These are phyloP conservation scores for Gymnopithys bicolor DNA, from an alignment of 2,797 vertebrate genomes.

Conservation along the genomic window DNA sequence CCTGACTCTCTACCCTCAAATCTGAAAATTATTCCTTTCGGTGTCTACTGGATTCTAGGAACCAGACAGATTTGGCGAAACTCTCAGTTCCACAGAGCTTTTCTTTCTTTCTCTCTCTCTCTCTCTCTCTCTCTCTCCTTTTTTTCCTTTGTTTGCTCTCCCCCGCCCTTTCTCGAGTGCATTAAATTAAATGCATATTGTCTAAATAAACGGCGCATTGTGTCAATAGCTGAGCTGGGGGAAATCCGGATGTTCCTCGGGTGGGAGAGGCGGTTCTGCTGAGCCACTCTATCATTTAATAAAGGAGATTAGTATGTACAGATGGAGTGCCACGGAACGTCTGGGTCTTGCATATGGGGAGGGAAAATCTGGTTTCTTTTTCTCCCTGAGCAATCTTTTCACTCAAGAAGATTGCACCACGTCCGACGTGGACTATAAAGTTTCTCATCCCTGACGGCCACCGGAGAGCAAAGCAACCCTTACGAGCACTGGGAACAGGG, in stretches of 20 bases:
- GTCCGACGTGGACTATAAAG: not conserved
- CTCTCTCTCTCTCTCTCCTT: not conserved
- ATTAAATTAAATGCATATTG: not conserved
- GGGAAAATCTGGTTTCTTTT: not conserved
- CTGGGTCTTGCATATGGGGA: not conserved
- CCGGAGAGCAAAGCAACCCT: not conserved
- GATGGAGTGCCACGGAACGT: not conserved
- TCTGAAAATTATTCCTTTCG: constrained; percentile 39
- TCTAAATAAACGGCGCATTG: not conserved
- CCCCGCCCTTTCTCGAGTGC: not conserved
- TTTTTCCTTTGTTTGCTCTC: not conserved
- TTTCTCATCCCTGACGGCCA: not conserved
- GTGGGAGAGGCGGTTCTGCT: not conserved
- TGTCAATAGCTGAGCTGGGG: not conserved
- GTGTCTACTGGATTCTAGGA: constrained; percentile 62
- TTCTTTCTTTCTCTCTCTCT: not conserved
- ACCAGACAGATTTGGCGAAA: constrained; percentile 37
- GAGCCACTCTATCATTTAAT: not conserved
- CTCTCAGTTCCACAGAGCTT: not conserved
- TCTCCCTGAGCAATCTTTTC: not conserved
- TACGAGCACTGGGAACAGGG: not conserved
- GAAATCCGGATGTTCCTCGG: not conserved
- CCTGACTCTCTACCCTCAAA: constrained; percentile 44
- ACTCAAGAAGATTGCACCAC: not conserved
- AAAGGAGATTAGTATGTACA: not conserved